These are phyloP conservation scores for Mantis religiosa DNA, from an alignment of 2,888 invertebrate genomes.

Conservation along the genomic window DNA sequence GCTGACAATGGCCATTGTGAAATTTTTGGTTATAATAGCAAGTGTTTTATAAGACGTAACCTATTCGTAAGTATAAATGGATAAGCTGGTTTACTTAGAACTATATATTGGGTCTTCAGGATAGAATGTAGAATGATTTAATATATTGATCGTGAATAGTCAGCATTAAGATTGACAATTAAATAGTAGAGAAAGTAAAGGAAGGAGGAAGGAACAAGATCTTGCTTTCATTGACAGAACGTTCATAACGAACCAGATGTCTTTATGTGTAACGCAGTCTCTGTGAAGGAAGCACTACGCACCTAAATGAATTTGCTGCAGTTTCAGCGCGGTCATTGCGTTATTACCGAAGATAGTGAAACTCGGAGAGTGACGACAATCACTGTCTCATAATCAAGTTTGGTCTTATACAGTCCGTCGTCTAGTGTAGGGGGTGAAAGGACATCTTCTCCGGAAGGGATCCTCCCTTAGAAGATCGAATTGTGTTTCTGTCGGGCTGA, in stretches of 20 bases:
- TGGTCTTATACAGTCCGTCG: background rate
- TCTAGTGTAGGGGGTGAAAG: background rate
- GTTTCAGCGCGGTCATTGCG: background rate
- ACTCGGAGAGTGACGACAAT: background rate
- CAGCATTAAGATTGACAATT: constrained; percentile 6
- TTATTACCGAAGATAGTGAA: background rate
- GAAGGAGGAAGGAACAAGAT: too few relatives aligned
- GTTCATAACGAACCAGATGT: too few relatives aligned
- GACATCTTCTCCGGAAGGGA: background rate
- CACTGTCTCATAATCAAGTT: background rate
- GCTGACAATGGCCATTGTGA: background rate
- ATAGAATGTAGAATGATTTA: background rate
- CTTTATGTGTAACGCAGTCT: too few relatives aligned
- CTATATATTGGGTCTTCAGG: background rate
- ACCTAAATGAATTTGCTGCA: too few relatives aligned
- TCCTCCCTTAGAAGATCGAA: background rate
- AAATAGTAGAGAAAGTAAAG: too few relatives aligned
- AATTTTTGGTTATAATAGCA: background rate
- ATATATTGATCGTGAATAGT: background rate
- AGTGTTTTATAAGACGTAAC: background rate
- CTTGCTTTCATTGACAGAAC: too few relatives aligned
- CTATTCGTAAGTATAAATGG: background rate
- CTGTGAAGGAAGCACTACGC: too few relatives aligned
- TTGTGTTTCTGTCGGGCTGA: background rate
- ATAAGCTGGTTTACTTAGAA: background rate